Percentiles rank a stretch among this genome's conserved stretches.
Evolutionary conservation across 2,113 vertebrate species (phyloP).

Genomic region (Gorsachius goisagi): DNA sequence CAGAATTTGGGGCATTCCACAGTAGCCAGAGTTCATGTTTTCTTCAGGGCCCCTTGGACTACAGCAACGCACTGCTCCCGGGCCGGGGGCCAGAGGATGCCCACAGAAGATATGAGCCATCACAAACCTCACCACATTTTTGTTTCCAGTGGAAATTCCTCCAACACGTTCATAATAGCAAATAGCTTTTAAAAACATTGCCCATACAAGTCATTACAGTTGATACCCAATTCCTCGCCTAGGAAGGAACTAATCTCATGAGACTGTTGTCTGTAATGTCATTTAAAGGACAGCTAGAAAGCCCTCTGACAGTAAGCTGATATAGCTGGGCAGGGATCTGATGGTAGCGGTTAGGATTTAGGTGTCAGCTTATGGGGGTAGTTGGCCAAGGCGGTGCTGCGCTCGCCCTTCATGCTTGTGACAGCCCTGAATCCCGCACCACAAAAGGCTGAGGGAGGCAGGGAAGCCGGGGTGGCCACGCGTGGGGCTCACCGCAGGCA

Average conservation of each 20-base stretch:
- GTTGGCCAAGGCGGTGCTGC: background rate
- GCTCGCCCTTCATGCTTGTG: background rate
- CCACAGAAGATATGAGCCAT: background rate
- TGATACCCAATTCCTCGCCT: background rate
- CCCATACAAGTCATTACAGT: background rate
- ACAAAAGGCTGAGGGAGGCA: background rate
- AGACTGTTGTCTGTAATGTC: background rate
- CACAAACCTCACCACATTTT: background rate
- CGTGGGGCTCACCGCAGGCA: accelerated
- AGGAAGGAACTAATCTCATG: background rate
- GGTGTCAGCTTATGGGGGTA: accelerated
- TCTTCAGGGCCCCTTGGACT: background rate
- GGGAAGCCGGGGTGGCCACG: accelerated
- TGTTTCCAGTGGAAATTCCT: background rate
- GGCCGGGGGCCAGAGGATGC: background rate
- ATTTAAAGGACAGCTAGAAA: background rate
- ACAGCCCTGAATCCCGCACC: background rate
- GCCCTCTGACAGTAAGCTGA: background rate
- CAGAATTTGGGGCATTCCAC: background rate
- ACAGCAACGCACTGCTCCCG: background rate
- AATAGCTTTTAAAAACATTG: background rate
- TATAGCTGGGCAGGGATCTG: background rate
- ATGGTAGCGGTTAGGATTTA: background rate
- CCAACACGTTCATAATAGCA: background rate
- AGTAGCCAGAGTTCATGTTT: background rate